These are phyloP conservation scores for Drosophila grimshawi DNA, from an alignment of 1,140 invertebrate species.

Conservation along the genomic window DNA sequence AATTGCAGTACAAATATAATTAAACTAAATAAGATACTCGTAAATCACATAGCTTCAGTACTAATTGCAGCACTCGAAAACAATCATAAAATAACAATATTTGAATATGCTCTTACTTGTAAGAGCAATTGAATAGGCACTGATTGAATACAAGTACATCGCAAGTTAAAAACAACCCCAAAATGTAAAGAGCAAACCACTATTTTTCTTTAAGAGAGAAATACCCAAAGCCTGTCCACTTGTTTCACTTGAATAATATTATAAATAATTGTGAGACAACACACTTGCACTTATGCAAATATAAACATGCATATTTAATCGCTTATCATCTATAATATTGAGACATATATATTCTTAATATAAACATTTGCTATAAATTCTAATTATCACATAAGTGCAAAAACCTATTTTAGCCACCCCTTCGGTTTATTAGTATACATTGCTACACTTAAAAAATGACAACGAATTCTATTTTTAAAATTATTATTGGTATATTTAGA, in stretches of 20 bases:
- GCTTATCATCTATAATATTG: not conserved
- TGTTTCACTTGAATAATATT: not conserved
- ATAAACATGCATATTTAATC: not conserved
- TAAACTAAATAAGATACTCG: too few species aligned
- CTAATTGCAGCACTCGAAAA: too few species aligned
- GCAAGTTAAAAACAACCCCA: slow-evolving; percentile 29
- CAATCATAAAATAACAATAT: too few species aligned
- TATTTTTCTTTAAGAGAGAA: slow-evolving; percentile 24
- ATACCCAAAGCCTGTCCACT: not conserved
- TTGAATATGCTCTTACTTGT: not conserved
- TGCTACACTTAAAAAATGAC: slow-evolving; percentile 28
- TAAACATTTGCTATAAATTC: not conserved
- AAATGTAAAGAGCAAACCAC: not conserved
- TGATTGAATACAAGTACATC: not conserved
- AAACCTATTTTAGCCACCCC: slow-evolving; percentile 3
- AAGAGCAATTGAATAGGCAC: not conserved
- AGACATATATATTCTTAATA: not conserved
- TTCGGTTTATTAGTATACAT: slow-evolving; percentile 30
- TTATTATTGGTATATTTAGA: not conserved
- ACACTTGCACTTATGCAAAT: not conserved
- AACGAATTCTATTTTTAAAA: not conserved
- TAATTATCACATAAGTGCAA: not conserved
- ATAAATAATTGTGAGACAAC: not conserved
- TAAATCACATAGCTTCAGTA: too few species aligned
- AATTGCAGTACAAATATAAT: too few species aligned